Conservation (phyloP, 1,140 invertebrate species). For the Lutraria rhynchaena region DNA sequence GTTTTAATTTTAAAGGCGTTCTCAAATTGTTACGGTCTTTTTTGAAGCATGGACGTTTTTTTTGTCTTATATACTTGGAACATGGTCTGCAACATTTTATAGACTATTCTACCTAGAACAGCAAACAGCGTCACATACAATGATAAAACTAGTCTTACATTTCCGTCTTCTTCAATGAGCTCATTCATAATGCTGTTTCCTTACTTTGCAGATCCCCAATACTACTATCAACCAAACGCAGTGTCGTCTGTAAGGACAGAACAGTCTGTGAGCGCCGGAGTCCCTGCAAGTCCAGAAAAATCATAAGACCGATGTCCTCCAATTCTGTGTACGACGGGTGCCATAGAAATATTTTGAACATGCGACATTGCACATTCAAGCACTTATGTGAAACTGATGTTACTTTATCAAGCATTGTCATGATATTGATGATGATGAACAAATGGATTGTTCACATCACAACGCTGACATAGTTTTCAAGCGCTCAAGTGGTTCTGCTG, state of each 20-base stretch:
- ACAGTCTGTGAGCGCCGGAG: conserved; percentile 20
- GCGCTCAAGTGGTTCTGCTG: background rate
- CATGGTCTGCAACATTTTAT: too few relatives aligned
- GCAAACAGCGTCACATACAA: too few relatives aligned
- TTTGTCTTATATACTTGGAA: too few relatives aligned
- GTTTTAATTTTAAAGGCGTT: too few relatives aligned
- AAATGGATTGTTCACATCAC: background rate
- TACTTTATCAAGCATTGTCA: background rate
- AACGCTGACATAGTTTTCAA: background rate
- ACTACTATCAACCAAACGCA: conserved; percentile 44
- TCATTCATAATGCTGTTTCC: too few relatives aligned
- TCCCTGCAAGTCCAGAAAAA: conserved; percentile 51
- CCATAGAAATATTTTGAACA: conserved; percentile 4
- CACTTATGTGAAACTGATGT: background rate
- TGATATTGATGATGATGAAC: background rate
- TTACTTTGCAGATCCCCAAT: conserved; percentile 57
- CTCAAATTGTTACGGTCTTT: too few relatives aligned
- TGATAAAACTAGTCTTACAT: too few relatives aligned
- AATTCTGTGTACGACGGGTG: conserved; percentile 37
- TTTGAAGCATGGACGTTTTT: too few relatives aligned
- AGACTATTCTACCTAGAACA: too few relatives aligned
- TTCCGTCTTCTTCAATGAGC: too few relatives aligned
- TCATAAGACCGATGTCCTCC: conserved; percentile 41
- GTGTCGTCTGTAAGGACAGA: conserved; percentile 14
- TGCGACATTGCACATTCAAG: background rate